Evolutionary conservation across 2,888 invertebrate species (phyloP).

Genomic region (Dicyrtomina minuta): DNA sequence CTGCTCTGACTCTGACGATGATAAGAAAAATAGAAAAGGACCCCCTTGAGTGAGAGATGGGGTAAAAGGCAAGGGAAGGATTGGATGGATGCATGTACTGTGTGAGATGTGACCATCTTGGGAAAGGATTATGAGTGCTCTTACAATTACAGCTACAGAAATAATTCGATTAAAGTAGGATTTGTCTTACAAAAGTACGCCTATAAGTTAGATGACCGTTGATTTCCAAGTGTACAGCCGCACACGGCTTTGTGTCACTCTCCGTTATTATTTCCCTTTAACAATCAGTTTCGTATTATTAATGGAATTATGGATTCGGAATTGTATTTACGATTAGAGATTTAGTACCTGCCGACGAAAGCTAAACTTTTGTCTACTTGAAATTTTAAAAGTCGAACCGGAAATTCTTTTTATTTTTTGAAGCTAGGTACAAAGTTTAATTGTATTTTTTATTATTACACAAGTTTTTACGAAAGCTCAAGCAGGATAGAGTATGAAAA

Average conservation of each 20-base stretch:
- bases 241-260: slow-evolving; percentile 32
- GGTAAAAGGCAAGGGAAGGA: slow-evolving; percentile 16
- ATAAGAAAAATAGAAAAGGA: slow-evolving; percentile 6
- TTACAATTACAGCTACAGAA: slow-evolving; percentile 17
- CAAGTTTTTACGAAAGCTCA: not conserved
- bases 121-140: slow-evolving; percentile 26
- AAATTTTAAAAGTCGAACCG: not conserved
- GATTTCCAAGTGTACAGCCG: slow-evolving; percentile 34
- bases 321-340: not conserved
- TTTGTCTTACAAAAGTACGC: slow-evolving; percentile 20
- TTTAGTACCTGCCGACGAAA: not conserved
- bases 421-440: too few relatives aligned
- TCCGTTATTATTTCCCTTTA: slow-evolving; percentile 13
- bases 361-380: too few relatives aligned
- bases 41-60: slow-evolving; percentile 19
- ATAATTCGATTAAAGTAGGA: slow-evolving; percentile 26
- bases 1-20: not conserved
- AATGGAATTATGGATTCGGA: not conserved
- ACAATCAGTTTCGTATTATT: not conserved
- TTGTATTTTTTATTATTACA: too few relatives aligned
- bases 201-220: slow-evolving; percentile 24
- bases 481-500: not conserved
- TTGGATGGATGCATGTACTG: not conserved
- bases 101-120: slow-evolving; percentile 20
- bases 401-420: not conserved